phyloP scores from a whole-genome alignment of 2,888 invertebrate genomes.

The Hoplodrina blanda region DNA sequence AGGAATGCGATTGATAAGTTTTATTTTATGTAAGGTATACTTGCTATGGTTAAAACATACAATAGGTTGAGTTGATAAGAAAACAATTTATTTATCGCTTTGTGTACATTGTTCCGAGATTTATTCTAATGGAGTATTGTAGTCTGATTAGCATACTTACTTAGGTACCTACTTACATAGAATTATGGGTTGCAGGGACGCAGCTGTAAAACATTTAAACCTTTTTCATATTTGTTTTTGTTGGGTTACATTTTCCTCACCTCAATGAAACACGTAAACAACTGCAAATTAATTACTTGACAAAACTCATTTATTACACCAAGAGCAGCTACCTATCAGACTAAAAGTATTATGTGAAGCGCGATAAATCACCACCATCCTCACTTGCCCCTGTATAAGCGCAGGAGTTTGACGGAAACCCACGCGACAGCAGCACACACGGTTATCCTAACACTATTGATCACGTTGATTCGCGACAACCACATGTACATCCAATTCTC shows the following conservation, averaged over 20 bases:
- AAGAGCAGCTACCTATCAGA: conserved; percentile 12
- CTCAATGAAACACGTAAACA: background rate
- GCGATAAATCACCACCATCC: background rate
- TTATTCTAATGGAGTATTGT: no score
- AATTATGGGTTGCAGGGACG: no score
- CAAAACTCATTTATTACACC: conserved; percentile 36
- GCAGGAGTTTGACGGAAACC: conserved; percentile 69
- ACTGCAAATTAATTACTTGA: background rate
- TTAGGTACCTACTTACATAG: no score
- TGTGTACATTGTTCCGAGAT: no score
- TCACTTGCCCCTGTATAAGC: conserved; percentile 64
- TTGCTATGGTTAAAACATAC: background rate
- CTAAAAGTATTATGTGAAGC: conserved; percentile 11
- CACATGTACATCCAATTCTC: conserved; percentile 66
- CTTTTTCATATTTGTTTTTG: no score
- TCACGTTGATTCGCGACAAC: conserved; percentile 73
- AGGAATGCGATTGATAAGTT: conserved; percentile 14
- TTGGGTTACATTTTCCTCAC: no score
- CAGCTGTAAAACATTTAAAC: no score
- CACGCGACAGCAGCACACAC: conserved; percentile 68
- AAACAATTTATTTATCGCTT: background rate
- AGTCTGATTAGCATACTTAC: no score
- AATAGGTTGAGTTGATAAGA: background rate
- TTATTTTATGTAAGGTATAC: background rate
- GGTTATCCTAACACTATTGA: conserved; percentile 69